Evolutionary conservation across 2,113 vertebrate species (phyloP), one percentile per base, ranked within the genome.

Genomic region (Lycocorax pyrrhopterus): DNA sequence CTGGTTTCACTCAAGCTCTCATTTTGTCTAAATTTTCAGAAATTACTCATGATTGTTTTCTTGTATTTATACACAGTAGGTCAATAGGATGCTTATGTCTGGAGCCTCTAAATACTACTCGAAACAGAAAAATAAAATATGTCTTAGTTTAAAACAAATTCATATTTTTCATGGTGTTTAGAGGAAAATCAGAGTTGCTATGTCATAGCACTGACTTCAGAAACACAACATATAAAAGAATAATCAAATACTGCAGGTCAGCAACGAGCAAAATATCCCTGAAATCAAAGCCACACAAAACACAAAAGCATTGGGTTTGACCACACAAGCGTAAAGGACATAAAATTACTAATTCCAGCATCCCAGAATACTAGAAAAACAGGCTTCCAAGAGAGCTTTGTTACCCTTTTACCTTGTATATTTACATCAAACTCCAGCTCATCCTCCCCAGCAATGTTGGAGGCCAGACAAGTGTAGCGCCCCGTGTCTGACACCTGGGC

Each of bases 371-470:
- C 7, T 25, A 66, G 32, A 35, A 84, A 33, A 87, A 29, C 8
- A 74, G 35, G 47, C 44, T 56, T n/a, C 23, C 22, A 66, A 43
- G 74, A 90, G 15, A 35, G 74, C 44, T 87, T 43, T 35, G 52
- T 62, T 53, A 63, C 90, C 20, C 68, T n/a, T 56, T 98, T 98
- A 99, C 99, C 99, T 99, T 99, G 99, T 98, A 99, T 98, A 98
- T 98, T 99, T 97, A 99, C 98, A 98, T 99, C 99, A 98, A 99
- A 99, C 97, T 99, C 99, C 98, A 99, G 95, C 97, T 99, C 99
- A 94, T 99, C 99, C 96, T 99, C 99, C 75, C 99, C 99, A 84
- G 98, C 99, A 59, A 99, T 60, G 83, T 99, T 99, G 77, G 98
- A 98, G 44, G 99, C 99, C 64, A 99, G 89, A 75, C 99, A 99